Percentiles rank a stretch among this genome's conserved stretches.
These are phyloP conservation scores for Dromococcyx pavoninus DNA, from an alignment of 2,797 vertebrate species.

Conservation along the genomic window DNA sequence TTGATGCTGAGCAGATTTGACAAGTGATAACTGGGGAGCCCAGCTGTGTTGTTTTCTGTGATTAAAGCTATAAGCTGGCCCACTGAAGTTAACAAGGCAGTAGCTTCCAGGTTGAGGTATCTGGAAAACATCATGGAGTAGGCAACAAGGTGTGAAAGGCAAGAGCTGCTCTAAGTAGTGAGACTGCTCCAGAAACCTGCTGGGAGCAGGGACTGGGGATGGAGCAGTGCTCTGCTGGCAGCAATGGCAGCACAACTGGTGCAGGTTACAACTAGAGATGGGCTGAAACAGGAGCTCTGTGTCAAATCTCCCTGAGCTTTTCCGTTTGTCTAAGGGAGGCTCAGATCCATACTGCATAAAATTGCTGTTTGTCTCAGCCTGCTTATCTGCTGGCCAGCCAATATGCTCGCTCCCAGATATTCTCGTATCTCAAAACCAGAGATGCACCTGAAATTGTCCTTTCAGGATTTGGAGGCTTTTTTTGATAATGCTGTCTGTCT, in stretches of 20 bases:
- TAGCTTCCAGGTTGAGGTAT: neutral
- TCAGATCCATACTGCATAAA: neutral
- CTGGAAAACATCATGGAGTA: neutral
- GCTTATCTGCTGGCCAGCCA: neutral
- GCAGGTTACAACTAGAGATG: neutral
- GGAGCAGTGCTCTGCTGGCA: neutral
- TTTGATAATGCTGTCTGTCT: neutral
- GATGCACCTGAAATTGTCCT: neutral
- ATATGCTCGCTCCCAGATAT: neutral
- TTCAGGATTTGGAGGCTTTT: neutral
- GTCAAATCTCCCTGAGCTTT: neutral
- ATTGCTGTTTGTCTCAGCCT: neutral
- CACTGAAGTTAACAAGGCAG: neutral
- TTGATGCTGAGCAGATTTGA: neutral
- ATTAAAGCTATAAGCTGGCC: neutral
- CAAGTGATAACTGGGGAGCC: neutral
- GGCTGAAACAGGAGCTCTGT: neutral
- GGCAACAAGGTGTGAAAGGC: neutral
- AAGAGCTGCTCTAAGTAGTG: neutral
- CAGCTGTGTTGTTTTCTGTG: neutral
- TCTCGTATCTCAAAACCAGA: neutral
- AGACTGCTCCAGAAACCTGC: neutral
- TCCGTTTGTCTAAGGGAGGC: neutral
- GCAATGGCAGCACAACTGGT: rapidly evolving
- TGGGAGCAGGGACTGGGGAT: neutral